Conservation (phyloP, 1,140 invertebrate genomes). For the Anagrus nilaparvatae region DNA sequence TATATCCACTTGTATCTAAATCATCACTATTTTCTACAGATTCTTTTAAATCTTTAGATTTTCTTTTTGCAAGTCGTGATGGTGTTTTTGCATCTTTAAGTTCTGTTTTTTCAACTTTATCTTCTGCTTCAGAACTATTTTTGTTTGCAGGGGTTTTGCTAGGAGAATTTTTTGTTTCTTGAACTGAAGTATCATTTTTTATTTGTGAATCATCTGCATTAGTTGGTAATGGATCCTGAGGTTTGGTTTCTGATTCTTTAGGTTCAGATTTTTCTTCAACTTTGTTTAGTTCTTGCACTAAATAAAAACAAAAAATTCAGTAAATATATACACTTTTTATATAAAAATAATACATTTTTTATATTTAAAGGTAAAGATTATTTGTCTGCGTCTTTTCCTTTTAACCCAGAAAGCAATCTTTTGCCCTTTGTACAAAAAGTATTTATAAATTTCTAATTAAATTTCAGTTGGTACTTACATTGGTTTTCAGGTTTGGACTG, state of each 20-base stretch:
- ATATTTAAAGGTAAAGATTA: constrained; percentile 20
- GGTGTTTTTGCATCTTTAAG: constrained; percentile 16
- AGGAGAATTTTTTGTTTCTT: constrained; percentile 12
- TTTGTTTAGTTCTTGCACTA: constrained; percentile 24
- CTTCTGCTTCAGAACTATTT: constrained; percentile 4
- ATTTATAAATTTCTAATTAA: too few relatives aligned
- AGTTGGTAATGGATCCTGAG: constrained; percentile 12
- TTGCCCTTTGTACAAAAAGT: too few relatives aligned
- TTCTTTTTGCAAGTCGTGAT: constrained; percentile 29
- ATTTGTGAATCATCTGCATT: constrained; percentile 21
- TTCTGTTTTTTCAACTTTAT: constrained; percentile 27
- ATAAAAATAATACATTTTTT: background rate
- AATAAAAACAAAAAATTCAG: too few relatives aligned
- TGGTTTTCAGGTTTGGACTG: constrained; percentile 8
- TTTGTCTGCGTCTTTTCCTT: too few relatives aligned
- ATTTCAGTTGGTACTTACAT: constrained; percentile 9
- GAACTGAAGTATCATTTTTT: constrained; percentile 15
- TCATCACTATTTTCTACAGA: constrained; percentile 21
- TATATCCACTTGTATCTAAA: constrained; percentile 33
- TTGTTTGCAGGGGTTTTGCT: constrained; percentile 14
- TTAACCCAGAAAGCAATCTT: too few relatives aligned
- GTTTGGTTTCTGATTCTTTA: constrained; percentile 18
- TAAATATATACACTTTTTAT: background rate
- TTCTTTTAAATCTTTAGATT: constrained; percentile 36
- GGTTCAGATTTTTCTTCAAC: constrained; percentile 30